Evolutionary conservation across 2,888 invertebrate genomes (phyloP), one percentile per base, ranked within the genome.

Genomic region (Ennomos fuscantarius): DNA sequence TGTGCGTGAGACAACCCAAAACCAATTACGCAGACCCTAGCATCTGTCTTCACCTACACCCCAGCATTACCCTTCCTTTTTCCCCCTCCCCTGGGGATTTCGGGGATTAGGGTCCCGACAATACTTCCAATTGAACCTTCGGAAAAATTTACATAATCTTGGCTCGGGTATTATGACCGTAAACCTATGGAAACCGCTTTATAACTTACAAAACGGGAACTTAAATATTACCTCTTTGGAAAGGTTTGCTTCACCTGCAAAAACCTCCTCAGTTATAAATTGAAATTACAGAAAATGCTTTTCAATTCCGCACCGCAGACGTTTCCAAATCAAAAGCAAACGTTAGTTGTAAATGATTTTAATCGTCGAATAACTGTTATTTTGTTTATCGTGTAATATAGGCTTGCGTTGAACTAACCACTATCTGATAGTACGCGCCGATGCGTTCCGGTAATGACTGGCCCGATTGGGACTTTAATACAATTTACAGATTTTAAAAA

Each of bases 141-240:
- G 62, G 62, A 73, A 74, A 74, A 79, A 81, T 84, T 80, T 81
- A 80, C 82, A 82, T 83, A 78, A 79, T 79, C 79, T 78, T 74
- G 53, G 45, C 40, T 56, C 34, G 49, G 57, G 55, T 62, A 64
- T 63, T 68, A 65, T 60, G 59, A 60, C 57, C 65, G 65, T 62
- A 63, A 59, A 63, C 62, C 63, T 54, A 49, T 46, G 53, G 58
- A 43, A 63, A 63, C 60, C 65, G 62, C 56, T 68, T 67, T 65
- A 63, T 63, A 62, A 62, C 47, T 62, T 57, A 60, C 60, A 62
- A 59, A 65, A 65, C 40, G 63, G 60, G 35, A 65, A 67, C 62
- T 65, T 59, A 62, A 63, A 65, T 64, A 65, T 48, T 54, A 55
- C 47, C 53, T 61, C 58, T 62, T 55, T 46, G 40, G 9, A 24